Evolutionary conservation across 2,797 vertebrate genomes (phyloP).

Genomic region (Parotocinclus haroldoi): DNA sequence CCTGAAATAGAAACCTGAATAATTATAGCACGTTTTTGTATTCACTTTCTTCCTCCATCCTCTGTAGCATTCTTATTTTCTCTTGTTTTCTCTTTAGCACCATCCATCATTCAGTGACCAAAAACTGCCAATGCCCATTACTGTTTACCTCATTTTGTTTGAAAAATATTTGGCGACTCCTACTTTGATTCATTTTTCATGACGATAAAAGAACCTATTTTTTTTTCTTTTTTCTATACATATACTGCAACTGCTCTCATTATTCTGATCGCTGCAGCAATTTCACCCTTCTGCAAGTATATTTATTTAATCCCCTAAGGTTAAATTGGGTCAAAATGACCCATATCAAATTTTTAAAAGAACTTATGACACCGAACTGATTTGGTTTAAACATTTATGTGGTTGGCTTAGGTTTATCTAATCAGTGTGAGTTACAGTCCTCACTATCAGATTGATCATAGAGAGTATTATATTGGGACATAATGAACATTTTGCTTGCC

Average conservation of each 20-base stretch:
- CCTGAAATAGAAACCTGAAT: constrained; percentile 62
- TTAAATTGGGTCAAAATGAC: too few species aligned
- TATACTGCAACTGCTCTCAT: background rate
- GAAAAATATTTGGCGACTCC: constrained; percentile 56
- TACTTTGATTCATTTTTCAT: constrained; percentile 66
- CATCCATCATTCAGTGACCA: constrained; percentile 62
- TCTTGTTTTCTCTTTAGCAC: constrained; percentile 21
- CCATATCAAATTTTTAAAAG: too few species aligned
- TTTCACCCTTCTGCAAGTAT: too few species aligned
- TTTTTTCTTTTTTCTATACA: background rate
- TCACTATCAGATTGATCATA: too few species aligned
- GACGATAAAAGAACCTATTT: constrained; percentile 22
- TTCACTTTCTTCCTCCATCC: constrained; percentile 9
- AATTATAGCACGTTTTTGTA: constrained; percentile 67
- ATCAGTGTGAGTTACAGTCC: too few species aligned
- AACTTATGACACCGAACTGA: too few species aligned
- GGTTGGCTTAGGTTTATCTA: too few species aligned
- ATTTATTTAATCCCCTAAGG: too few species aligned
- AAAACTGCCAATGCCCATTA: constrained; percentile 65
- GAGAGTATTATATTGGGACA: too few species aligned
- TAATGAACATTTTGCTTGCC: background rate
- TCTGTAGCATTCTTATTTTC: background rate
- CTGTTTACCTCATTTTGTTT: constrained; percentile 49
- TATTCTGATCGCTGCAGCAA: too few species aligned
- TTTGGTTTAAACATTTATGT: too few species aligned